Conservation (phyloP, 2,113 vertebrate genomes). For the Tichodroma muraria region DNA sequence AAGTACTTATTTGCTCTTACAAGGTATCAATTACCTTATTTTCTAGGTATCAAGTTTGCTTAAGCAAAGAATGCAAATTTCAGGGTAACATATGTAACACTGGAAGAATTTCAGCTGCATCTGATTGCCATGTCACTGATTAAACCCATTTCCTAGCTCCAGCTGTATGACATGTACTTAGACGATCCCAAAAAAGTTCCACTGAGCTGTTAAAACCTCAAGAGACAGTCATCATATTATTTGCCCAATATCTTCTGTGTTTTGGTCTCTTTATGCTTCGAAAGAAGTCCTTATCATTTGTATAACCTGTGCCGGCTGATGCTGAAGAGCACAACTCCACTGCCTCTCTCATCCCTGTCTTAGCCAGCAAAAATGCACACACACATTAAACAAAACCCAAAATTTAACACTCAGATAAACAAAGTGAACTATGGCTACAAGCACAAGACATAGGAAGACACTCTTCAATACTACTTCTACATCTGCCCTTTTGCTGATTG, state of each 20-base stretch:
- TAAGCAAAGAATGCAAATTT: slow-evolving; percentile 11
- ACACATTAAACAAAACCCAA: background rate
- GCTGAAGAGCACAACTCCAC: background rate
- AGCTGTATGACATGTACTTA: background rate
- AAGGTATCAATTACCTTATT: background rate
- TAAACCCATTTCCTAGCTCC: background rate
- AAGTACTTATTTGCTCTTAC: background rate
- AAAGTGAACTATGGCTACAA: background rate
- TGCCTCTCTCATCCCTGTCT: background rate
- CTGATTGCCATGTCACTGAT: background rate
- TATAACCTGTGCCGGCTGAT: background rate
- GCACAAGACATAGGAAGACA: background rate
- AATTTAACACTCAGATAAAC: background rate
- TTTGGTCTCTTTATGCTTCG: background rate
- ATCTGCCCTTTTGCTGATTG: background rate
- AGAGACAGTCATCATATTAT: background rate
- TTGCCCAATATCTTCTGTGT: background rate
- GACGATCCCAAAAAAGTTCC: background rate
- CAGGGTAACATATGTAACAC: background rate
- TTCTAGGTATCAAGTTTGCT: background rate
- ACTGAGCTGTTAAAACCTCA: background rate
- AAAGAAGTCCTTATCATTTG: background rate
- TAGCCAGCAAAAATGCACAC: background rate
- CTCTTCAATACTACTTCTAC: background rate
- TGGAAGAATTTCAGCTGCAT: background rate